A percentile compares a stretch with the other conserved stretches of the same genome.
These are phyloP conservation scores for Alces alces DNA, from an alignment of 2,113 vertebrate species.

Conservation along the genomic window DNA sequence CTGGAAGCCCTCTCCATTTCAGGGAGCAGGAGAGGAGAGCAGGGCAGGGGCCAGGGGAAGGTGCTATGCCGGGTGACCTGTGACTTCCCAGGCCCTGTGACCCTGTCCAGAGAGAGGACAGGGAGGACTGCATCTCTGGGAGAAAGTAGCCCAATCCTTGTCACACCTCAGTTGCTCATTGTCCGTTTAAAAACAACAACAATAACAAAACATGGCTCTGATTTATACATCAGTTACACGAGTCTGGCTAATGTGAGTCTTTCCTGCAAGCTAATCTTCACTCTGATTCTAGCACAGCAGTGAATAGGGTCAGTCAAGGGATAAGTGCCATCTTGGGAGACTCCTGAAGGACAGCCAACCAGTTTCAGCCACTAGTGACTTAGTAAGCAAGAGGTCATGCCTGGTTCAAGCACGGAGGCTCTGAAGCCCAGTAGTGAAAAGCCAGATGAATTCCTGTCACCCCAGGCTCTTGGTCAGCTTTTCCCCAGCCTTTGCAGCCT, in stretches of 20 bases:
- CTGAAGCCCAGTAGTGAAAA: conserved; percentile 92
- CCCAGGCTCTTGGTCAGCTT: neutral
- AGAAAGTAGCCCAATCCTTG: neutral
- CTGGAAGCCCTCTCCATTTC: neutral
- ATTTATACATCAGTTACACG: neutral
- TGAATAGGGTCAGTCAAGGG: neutral
- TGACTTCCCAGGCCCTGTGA: neutral
- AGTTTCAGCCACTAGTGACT: neutral
- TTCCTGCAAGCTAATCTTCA: neutral
- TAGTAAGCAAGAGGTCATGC: conserved; percentile 84
- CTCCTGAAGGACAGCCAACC: neutral
- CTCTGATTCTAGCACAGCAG: neutral
- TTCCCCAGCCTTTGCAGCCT: neutral
- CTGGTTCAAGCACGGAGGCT: conserved; percentile 91
- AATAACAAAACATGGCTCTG: neutral
- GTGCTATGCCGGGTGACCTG: fast-evolving
- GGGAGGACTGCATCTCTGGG: neutral
- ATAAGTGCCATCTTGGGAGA: neutral
- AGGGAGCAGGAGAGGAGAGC: neutral
- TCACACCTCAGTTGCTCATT: neutral
- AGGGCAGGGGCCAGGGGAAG: fast-evolving
- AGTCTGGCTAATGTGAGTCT: neutral
- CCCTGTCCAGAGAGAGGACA: neutral
- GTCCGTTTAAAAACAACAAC: neutral
- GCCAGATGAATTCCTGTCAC: conserved; percentile 89